Evolutionary conservation across 1,140 invertebrate genomes (phyloP), one percentile per base, ranked within the genome.

Genomic region (Harpegnathos saltator): DNA sequence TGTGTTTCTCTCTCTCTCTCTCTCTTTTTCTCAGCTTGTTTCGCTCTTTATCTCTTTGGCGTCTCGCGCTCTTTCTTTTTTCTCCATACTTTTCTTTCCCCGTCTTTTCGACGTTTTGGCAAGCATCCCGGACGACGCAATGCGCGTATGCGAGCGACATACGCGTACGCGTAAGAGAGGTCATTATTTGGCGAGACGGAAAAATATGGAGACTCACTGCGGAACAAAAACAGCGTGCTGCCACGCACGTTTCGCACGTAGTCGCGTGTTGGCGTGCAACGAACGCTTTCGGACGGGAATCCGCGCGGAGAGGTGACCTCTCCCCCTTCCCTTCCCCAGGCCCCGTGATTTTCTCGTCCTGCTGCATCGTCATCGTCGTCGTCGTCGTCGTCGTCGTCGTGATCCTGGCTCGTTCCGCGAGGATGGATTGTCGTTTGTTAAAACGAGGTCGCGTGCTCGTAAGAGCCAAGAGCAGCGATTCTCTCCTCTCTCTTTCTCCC

Each of bases 151-250:
- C n/a, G n/a, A n/a, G n/a, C 54, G 54, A n/a, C 54, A 1, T 7
- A 38, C 29, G 24, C 61, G 15, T 15, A 56, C 3, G 52, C 38
- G 38, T 44, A 44, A 44, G 38, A 9, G 11, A 9, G 38, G 22
- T 71, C n/a, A 38, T 69, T 71, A 14, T 68, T 38, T 68, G 29
- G 7, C 29, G 29, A 5, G 11, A 12, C 19, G 29, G 5, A 56
- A 19, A 66, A 77, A 66, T 29, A 77, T 56, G 74, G 48, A 77
- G 54, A 56, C 24, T 65, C 5, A 3, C 19, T 17, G 62, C 24
- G 15, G 50, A 56, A 44, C 4, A 72, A 61, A 48, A 15, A 48
- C 56, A 17, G 19, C 54, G 11, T n/a, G 19, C 38, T 11, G 17
- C 54, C n/a, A 19, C 11, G 54, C 54, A 56, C 54, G 54, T 19